Evolutionary conservation across 92 coral and sea anemone genomes (phyloP).

Genomic region (Blastomussa wellsi): DNA sequence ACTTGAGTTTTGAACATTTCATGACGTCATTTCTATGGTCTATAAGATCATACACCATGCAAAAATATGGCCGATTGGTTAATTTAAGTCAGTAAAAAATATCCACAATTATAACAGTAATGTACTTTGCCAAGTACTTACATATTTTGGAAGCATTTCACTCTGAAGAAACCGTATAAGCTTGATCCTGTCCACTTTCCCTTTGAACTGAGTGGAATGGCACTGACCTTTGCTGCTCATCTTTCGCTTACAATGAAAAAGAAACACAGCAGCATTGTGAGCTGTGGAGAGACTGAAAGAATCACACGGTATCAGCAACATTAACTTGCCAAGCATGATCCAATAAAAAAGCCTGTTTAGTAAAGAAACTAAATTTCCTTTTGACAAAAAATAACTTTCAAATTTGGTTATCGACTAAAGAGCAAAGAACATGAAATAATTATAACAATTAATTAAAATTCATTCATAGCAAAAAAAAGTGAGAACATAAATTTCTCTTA

Average conservation of each 20-base stretch:
- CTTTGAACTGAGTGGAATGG: conserved; percentile 12
- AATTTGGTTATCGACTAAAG: no score
- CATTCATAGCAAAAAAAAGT: no score
- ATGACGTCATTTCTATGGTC: no score
- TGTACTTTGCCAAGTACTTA: conserved; percentile 1
- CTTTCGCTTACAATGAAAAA: conserved; percentile 36
- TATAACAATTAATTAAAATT: no score
- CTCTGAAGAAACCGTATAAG: conserved; percentile 25
- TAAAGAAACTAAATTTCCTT: no score
- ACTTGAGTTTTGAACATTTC: no score
- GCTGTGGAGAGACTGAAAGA: conserved; percentile 9
- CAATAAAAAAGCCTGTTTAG: background rate
- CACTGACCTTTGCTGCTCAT: background rate
- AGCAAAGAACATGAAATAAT: no score
- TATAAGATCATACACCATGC: no score
- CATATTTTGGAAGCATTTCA: conserved; percentile 38
- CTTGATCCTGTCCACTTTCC: conserved; percentile 12
- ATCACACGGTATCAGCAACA: background rate
- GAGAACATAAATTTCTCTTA: background rate
- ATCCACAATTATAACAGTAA: no score
- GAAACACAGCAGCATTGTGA: conserved; percentile 7
- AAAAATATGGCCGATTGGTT: no score
- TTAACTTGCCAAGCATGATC: background rate
- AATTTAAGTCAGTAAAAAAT: no score
- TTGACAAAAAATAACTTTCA: background rate